Percentiles rank a stretch among this genome's conserved stretches.
Evolutionary conservation across 2,113 vertebrate species (phyloP).

Genomic region (Tinamus guttatus): DNA sequence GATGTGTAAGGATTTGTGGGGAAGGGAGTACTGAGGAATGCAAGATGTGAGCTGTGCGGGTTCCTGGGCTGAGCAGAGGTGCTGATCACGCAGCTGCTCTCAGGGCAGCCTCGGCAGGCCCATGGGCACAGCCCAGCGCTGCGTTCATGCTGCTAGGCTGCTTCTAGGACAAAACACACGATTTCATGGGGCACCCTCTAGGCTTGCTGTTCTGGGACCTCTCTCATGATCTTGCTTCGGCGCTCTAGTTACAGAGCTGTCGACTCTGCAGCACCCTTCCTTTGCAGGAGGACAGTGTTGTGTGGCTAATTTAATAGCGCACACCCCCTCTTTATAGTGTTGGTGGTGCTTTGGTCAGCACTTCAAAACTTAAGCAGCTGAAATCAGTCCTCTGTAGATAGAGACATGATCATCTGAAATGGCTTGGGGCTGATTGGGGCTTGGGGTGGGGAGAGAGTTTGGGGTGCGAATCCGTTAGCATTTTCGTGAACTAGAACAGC

Average conservation of each 20-base stretch:
- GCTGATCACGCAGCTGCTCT: constrained; percentile 33
- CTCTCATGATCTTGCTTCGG: constrained; percentile 12
- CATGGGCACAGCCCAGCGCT: constrained; percentile 21
- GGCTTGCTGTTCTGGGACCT: constrained; percentile 34
- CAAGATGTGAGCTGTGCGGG: neutral
- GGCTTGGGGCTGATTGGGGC: neutral
- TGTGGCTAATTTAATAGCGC: neutral
- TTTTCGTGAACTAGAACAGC: neutral
- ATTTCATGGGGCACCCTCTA: neutral
- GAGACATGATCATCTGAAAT: neutral
- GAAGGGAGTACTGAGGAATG: neutral
- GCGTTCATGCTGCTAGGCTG: neutral
- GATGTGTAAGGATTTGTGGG: neutral
- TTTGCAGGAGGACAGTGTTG: neutral
- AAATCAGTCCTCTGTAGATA: neutral
- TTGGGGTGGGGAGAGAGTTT: neutral
- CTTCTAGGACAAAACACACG: constrained; percentile 27
- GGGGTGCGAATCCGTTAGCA: neutral
- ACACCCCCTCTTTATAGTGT: neutral
- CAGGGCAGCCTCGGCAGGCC: constrained; percentile 21
- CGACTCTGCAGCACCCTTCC: neutral
- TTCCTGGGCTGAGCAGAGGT: neutral
- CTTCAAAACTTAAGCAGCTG: neutral
- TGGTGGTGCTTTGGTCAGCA: neutral
- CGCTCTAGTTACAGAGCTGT: neutral